A percentile compares a stretch with the other conserved stretches of the same genome.
These are phyloP conservation scores for Baryphthengus martii DNA, from an alignment of 2,113 vertebrate species.

Conservation along the genomic window DNA sequence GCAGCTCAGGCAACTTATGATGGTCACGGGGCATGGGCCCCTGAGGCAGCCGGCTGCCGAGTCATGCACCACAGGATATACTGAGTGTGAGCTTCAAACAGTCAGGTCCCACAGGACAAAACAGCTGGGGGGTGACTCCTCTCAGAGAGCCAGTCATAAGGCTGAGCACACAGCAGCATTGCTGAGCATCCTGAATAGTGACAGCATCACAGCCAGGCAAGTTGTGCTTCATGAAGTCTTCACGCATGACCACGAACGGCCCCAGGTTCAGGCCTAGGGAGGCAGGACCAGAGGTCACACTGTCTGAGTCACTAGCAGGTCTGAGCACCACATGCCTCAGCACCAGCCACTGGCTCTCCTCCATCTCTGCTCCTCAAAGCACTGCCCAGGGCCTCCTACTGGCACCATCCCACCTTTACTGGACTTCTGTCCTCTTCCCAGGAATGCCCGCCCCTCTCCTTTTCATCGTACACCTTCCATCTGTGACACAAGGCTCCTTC, in stretches of 20 bases:
- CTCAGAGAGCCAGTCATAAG: background rate
- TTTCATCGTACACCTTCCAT: background rate
- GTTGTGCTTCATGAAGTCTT: background rate
- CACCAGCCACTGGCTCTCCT: background rate
- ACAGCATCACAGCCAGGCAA: background rate
- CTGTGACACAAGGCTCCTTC: background rate
- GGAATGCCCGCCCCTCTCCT: background rate
- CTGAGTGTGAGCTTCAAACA: background rate
- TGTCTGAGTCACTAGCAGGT: background rate
- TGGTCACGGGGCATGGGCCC: background rate
- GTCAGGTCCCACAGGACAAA: background rate
- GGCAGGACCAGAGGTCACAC: background rate
- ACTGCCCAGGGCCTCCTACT: background rate
- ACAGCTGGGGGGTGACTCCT: background rate
- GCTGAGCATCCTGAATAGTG: background rate
- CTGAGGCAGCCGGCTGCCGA: fast-evolving
- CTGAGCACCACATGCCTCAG: background rate
- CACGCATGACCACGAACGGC: fast-evolving
- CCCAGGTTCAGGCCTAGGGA: background rate
- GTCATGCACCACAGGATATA: background rate
- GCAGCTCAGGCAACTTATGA: fast-evolving
- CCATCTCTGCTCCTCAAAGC: background rate
- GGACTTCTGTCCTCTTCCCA: background rate
- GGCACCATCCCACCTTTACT: background rate
- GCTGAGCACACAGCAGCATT: background rate